phyloP scores from a whole-genome alignment of 2,888 invertebrate species.

The Neuroscelio doddi region DNA sequence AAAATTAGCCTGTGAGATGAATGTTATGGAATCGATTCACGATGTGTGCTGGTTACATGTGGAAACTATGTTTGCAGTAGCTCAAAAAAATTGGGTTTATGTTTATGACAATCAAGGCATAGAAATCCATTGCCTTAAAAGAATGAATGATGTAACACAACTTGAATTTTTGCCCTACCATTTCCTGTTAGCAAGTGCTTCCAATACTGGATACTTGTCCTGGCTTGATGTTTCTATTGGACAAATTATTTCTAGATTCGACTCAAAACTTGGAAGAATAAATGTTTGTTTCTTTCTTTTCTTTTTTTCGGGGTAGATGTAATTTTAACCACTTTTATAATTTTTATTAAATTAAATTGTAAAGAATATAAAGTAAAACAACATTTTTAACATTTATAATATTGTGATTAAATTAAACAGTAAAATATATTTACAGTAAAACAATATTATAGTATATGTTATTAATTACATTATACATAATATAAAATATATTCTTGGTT shows the following conservation, averaged over 20 bases:
- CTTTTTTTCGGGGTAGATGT: no score
- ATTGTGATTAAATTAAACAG: no score
- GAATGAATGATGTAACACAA: constrained; percentile 82
- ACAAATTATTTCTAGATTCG: constrained; percentile 85
- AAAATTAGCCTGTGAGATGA: constrained; percentile 93
- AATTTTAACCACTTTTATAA: no score
- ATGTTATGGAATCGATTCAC: constrained; percentile 95
- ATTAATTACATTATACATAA: no score
- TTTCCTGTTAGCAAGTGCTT: constrained; percentile 90
- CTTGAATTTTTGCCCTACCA: constrained; percentile 98
- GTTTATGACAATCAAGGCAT: constrained; percentile 98
- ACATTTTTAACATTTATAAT: no score
- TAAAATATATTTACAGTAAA: no score
- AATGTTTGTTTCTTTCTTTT: no score
- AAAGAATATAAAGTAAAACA: no score
- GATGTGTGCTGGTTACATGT: constrained; percentile 95
- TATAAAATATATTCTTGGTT: no score
- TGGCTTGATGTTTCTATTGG: constrained; percentile 98
- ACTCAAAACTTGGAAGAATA: constrained; percentile 85
- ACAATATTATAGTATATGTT: no score
- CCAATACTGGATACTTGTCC: constrained; percentile 85
- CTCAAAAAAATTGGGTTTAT: constrained; percentile 96
- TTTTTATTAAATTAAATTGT: no score
- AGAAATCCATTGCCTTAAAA: constrained; percentile 96
- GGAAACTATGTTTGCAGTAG: constrained; percentile 97